Conservation (phyloP, 2,797 vertebrate species). For the Pseudocheirus occidentalis region DNA sequence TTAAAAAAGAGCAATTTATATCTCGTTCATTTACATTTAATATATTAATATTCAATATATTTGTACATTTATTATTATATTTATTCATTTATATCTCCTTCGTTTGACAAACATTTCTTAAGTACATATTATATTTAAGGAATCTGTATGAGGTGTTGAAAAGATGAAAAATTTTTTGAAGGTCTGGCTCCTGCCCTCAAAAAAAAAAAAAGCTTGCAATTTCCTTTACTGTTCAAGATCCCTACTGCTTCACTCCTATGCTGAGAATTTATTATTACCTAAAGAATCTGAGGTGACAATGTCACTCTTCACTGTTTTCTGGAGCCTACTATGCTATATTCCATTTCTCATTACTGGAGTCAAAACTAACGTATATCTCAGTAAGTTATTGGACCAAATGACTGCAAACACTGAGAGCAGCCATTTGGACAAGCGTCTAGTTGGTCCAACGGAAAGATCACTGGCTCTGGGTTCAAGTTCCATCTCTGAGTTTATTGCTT, state of each 20-base stretch:
- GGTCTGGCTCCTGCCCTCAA: too few species aligned
- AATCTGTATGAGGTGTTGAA: too few species aligned
- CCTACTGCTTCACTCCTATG: conserved; percentile 35
- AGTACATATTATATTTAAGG: too few species aligned
- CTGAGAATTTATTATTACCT: conserved; percentile 40
- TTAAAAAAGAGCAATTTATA: conserved; percentile 59
- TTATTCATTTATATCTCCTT: too few species aligned
- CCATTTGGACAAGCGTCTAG: too few species aligned
- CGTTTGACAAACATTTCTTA: too few species aligned
- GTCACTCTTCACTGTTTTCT: conserved; percentile 12
- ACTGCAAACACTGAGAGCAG: too few species aligned
- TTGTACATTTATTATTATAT: too few species aligned
- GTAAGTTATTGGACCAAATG: background rate
- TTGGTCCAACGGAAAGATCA: too few species aligned
- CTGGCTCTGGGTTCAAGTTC: background rate
- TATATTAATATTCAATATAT: too few species aligned
- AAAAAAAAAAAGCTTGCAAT: too few species aligned
- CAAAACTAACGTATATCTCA: background rate
- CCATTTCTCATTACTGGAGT: conserved; percentile 29
- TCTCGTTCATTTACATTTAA: conserved; percentile 31
- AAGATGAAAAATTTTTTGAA: too few species aligned
- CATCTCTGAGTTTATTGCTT: background rate
- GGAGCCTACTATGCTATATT: conserved; percentile 16
- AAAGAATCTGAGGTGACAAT: conserved; percentile 37
- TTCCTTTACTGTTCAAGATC: conserved; percentile 56